Conservation (phyloP, 2,888 invertebrate genomes). For the Cyrtodaria siliqua region DNA sequence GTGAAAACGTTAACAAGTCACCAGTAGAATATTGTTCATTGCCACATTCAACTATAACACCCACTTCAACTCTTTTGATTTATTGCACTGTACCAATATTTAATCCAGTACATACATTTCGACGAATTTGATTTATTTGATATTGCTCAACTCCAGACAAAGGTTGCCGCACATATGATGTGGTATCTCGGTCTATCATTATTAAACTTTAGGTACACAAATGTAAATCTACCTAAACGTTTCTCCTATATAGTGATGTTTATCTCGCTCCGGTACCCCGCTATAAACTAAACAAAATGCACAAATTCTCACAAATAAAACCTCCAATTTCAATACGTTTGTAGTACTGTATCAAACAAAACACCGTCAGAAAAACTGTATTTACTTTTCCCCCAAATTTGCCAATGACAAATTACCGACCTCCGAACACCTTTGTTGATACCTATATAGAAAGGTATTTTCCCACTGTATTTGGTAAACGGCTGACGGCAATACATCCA, state of each 20-base stretch:
- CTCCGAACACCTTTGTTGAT: constrained; percentile 26
- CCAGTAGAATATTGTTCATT: background rate
- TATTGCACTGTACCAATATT: background rate
- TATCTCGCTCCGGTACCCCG: constrained; percentile 32
- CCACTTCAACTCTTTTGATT: constrained; percentile 9
- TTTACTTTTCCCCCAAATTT: constrained; percentile 26
- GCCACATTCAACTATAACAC: constrained; percentile 5
- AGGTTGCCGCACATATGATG: too few relatives aligned
- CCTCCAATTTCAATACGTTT: constrained; percentile 32
- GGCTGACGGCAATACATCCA: background rate
- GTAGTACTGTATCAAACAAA: constrained; percentile 39
- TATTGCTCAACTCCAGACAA: constrained; percentile 19
- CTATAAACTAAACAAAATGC: constrained; percentile 32
- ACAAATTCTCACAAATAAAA: constrained; percentile 11
- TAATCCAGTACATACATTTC: constrained; percentile 17
- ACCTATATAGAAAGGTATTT: constrained; percentile 7
- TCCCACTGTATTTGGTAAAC: background rate
- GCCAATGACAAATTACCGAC: constrained; percentile 29
- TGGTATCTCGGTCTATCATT: background rate
- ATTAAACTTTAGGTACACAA: constrained; percentile 22
- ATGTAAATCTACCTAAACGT: constrained; percentile 24
- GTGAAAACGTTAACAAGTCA: too few relatives aligned
- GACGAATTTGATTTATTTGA: constrained; percentile 39
- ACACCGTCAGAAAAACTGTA: constrained; percentile 20
- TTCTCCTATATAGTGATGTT: constrained; percentile 36